Evolutionary conservation across 1,140 invertebrate species (phyloP).

Genomic region (Centruroides vittatus): DNA sequence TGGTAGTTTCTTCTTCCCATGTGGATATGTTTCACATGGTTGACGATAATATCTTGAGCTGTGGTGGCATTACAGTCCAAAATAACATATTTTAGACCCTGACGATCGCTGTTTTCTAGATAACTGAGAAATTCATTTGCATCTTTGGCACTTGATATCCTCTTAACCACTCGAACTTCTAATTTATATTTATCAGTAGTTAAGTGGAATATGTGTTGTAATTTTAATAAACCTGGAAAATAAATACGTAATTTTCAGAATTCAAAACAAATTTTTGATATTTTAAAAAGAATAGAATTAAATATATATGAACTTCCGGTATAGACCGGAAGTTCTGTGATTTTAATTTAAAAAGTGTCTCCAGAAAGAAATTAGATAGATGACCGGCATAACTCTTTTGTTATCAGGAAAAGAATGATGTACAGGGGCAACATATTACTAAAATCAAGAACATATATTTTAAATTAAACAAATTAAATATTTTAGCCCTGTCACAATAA

Average conservation of each 20-base stretch:
- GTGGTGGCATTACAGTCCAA: constrained; percentile 71
- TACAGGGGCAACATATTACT: too few relatives aligned
- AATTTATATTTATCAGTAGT: constrained; percentile 55
- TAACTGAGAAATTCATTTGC: constrained; percentile 22
- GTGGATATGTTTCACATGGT: constrained; percentile 66
- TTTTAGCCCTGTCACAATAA: too few relatives aligned
- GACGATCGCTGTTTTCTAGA: constrained; percentile 13
- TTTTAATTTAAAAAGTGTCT: too few relatives aligned
- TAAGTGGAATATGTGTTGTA: constrained; percentile 73
- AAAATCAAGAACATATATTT: too few relatives aligned
- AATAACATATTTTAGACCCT: constrained; percentile 68
- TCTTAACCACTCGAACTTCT: constrained; percentile 48
- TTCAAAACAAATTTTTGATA: too few relatives aligned
- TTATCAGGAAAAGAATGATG: too few relatives aligned
- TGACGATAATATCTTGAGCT: constrained; percentile 68
- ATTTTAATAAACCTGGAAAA: constrained; percentile 60
- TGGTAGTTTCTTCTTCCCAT: constrained; percentile 78
- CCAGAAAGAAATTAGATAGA: too few relatives aligned
- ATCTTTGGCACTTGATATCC: constrained; percentile 29
- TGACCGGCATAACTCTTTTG: too few relatives aligned
- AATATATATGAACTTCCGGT: too few relatives aligned
- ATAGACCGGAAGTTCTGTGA: too few relatives aligned
- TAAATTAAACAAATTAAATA: too few relatives aligned
- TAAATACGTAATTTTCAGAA: constrained; percentile 5
- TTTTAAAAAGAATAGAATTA: too few relatives aligned